Evolutionary conservation across 2,113 vertebrate species (phyloP).

Genomic region (Pomatostomus ruficeps): DNA sequence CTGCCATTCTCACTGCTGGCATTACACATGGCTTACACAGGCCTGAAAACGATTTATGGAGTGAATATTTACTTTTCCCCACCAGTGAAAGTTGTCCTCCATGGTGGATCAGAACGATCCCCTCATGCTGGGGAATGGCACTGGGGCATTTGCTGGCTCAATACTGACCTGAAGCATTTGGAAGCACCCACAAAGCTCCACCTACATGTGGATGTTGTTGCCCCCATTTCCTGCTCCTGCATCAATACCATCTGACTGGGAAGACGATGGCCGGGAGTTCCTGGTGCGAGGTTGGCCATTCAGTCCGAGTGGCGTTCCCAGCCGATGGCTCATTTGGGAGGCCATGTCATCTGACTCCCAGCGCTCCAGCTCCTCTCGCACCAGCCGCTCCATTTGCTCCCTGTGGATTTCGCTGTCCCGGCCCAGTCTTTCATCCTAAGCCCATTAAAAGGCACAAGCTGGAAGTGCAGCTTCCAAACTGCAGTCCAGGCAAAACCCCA

Average conservation of each 20-base stretch:
- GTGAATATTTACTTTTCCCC: not conserved
- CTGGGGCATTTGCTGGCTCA: not conserved
- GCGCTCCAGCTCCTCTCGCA: conserved; percentile 89
- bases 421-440: conserved; percentile 87
- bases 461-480: not conserved
- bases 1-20: not conserved
- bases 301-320: conserved; percentile 71
- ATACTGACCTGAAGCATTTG: not conserved
- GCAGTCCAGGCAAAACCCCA: not conserved
- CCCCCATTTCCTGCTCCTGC: conserved; percentile 37
- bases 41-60: not conserved
- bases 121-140: not conserved
- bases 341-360: conserved; percentile 89
- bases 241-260: conserved; percentile 86
- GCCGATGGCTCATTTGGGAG: conserved; percentile 83
- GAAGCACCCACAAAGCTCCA: not conserved
- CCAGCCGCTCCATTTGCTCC: conserved; percentile 91
- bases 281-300: conserved; percentile 71
- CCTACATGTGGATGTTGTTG: conserved; percentile 71
- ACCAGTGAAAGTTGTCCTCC: not conserved
- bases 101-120: not conserved
- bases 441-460: not conserved
- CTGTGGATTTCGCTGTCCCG: conserved; percentile 82
- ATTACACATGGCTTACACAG: not conserved
- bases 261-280: conserved; percentile 79